Evolutionary conservation across 2,797 vertebrate genomes (phyloP).

Genomic region (Forpus xanthops): DNA sequence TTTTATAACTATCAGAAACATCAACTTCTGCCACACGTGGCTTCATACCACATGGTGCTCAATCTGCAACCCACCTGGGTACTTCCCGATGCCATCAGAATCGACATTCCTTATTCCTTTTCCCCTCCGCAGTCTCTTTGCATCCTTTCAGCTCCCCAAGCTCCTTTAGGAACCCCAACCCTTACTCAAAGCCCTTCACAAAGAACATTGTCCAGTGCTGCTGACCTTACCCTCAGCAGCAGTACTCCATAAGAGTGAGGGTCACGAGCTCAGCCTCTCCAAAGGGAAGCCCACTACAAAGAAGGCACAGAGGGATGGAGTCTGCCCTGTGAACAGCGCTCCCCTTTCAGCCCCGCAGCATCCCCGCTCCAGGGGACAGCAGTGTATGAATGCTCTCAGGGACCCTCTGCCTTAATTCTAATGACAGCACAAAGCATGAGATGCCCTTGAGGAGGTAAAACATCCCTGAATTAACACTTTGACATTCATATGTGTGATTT

Average conservation of each 20-base stretch:
- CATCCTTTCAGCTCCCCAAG: neutral
- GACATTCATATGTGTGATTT: neutral
- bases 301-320: neutral
- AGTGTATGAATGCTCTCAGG: neutral
- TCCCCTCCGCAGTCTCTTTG: neutral
- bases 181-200: neutral
- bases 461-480: neutral
- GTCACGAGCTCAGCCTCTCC: neutral
- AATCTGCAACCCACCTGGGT: neutral
- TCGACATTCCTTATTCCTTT: rapidly evolving
- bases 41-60: neutral
- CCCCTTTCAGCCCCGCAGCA: neutral
- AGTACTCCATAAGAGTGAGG: neutral
- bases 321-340: neutral
- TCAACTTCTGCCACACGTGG: neutral
- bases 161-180: neutral
- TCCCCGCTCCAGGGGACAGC: neutral
- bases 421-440: neutral
- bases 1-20: neutral
- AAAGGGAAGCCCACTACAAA: neutral
- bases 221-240: neutral
- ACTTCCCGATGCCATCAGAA: neutral
- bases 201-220: neutral
- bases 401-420: neutral
- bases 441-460: neutral